Conservation (phyloP, 2,888 invertebrate species). For the Agonopterix alstromeriana region DNA sequence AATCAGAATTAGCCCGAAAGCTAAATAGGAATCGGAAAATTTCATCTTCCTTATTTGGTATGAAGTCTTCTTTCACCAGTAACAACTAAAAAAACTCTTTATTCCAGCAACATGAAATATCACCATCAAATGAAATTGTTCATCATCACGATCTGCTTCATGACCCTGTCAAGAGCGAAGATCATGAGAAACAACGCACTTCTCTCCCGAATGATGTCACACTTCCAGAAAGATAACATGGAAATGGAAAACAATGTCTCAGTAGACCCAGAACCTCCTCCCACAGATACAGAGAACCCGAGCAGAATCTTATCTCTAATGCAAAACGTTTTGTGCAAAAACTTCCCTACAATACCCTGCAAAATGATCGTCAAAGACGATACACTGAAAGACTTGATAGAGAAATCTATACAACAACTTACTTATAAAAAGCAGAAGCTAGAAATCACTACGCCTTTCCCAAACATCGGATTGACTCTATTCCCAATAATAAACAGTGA, state of each 20-base stretch:
- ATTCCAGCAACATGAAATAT: too few relatives aligned
- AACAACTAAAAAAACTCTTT: too few relatives aligned
- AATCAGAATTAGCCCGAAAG: too few relatives aligned
- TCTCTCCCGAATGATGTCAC: conserved; percentile 56
- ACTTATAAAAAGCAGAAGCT: conserved; percentile 39
- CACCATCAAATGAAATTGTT: neutral
- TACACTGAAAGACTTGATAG: conserved; percentile 41
- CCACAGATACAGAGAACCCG: neutral
- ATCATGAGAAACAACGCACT: conserved; percentile 59
- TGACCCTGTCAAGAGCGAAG: conserved; percentile 19
- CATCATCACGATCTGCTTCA: conserved; percentile 5
- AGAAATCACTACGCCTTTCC: conserved; percentile 31
- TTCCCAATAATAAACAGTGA: conserved; percentile 52
- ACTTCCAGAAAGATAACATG: conserved; percentile 50
- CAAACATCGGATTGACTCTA: conserved; percentile 28
- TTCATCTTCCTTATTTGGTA: too few relatives aligned
- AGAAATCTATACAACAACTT: conserved; percentile 53
- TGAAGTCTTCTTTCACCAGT: too few relatives aligned
- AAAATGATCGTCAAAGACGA: conserved; percentile 45
- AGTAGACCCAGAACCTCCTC: conserved; percentile 1
- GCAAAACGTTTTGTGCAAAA: conserved; percentile 57
- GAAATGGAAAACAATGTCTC: neutral
- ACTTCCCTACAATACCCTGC: conserved; percentile 60
- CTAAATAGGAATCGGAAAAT: too few relatives aligned
- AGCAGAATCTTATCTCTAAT: conserved; percentile 31